Evolutionary conservation across 2,888 invertebrate genomes (phyloP).

Genomic region (Aphodius sticticus): DNA sequence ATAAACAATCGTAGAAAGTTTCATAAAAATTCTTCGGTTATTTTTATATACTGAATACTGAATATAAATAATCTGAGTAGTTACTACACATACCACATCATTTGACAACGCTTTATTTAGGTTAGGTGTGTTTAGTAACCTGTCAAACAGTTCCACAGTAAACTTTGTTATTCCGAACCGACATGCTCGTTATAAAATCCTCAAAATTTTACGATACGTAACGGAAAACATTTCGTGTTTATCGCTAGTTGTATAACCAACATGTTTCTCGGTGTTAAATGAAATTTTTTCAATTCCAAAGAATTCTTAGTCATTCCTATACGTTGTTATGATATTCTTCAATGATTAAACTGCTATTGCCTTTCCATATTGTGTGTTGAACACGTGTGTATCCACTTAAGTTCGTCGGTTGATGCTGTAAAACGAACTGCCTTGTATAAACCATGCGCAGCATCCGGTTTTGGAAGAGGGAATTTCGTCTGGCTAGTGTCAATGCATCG

Average conservation of each 20-base stretch:
- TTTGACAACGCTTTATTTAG: no score
- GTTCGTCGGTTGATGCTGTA: neutral
- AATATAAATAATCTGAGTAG: no score
- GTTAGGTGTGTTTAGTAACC: no score
- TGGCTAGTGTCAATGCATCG: neutral
- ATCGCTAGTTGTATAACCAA: neutral
- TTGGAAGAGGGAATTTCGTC: neutral
- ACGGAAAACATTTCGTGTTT: no score
- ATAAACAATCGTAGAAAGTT: no score
- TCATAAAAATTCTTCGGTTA: no score
- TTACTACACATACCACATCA: no score
- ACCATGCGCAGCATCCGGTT: neutral
- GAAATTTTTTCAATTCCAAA: neutral
- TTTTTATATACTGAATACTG: no score
- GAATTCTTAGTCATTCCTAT: neutral
- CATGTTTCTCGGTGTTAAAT: neutral
- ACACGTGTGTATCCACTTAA: slow-evolving; percentile 4
- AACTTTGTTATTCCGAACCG: neutral
- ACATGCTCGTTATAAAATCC: neutral
- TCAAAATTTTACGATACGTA: neutral
- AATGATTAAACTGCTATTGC: neutral
- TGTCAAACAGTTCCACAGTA: no score
- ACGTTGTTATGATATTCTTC: neutral
- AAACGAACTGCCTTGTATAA: neutral
- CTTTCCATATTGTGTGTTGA: neutral